Percentiles rank a stretch among this genome's conserved stretches.
Conservation (phyloP, 1,140 invertebrate genomes). For the Sinella curviseta region DNA sequence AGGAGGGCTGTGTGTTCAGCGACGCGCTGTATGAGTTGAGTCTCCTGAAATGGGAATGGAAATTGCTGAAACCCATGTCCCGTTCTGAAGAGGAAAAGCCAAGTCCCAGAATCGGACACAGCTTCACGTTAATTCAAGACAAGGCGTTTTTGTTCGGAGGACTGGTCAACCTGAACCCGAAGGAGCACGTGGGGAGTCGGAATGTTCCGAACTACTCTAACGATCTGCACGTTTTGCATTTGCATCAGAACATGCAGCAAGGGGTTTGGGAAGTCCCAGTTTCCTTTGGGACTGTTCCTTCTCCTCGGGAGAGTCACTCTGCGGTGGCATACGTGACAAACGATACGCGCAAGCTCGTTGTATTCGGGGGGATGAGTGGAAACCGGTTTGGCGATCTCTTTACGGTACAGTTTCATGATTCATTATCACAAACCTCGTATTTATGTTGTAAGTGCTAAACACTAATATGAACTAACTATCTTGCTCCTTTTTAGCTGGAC, state of each 20-base stretch:
- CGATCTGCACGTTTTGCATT: conserved; percentile 79
- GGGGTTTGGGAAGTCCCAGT: conserved; percentile 85
- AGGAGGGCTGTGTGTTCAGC: conserved; percentile 99
- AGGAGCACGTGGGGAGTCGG: conserved; percentile 97
- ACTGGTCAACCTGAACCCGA: conserved; percentile 93
- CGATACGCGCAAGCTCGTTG: conserved; percentile 74
- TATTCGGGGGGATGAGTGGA: conserved; percentile 99
- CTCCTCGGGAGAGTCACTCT: conserved; percentile 94
- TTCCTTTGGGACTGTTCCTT: conserved; percentile 80
- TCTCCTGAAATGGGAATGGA: conserved; percentile 93
- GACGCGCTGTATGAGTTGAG: conserved; percentile 97
- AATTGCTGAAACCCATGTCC: conserved; percentile 84
- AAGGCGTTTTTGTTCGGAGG: conserved; percentile 96
- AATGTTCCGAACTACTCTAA: conserved; percentile 87
- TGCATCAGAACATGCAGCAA: conserved; percentile 71
- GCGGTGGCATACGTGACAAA: conserved; percentile 86
- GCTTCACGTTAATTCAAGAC: conserved; percentile 88
- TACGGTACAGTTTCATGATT: no score
- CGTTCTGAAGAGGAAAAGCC: conserved; percentile 89
- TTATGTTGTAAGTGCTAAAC: no score
- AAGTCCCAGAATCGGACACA: no score
- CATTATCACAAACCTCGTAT: no score
- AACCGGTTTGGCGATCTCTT: conserved; percentile 92
- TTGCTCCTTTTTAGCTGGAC: no score
- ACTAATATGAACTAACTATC: no score